These are phyloP conservation scores for Ceyx melanurus DNA, from an alignment of 2,113 vertebrate species.

Conservation along the genomic window DNA sequence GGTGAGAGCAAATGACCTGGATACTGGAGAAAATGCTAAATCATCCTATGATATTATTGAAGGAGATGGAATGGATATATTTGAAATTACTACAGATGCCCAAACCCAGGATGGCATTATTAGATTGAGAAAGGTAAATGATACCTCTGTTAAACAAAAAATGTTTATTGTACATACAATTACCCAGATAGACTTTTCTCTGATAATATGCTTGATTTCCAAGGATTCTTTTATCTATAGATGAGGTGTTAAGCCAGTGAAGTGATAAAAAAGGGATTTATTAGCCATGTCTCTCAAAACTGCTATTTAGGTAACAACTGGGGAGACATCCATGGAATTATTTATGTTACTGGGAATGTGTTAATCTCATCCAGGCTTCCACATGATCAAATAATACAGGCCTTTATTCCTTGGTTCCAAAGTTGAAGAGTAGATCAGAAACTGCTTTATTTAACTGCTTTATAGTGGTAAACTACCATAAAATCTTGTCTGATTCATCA, in stretches of 20 bases:
- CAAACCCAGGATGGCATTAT: slow-evolving; percentile 93
- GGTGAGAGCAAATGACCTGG: slow-evolving; percentile 92
- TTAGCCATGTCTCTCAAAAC: neutral
- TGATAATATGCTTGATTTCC: neutral
- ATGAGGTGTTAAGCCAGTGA: neutral
- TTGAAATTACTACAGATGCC: slow-evolving; percentile 89
- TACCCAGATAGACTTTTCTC: neutral
- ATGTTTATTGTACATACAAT: neutral
- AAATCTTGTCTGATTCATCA: neutral
- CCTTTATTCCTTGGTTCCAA: neutral
- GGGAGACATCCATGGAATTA: neutral
- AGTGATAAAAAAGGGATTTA: neutral
- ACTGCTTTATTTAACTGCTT: neutral
- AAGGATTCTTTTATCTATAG: neutral
- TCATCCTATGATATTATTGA: slow-evolving; percentile 92
- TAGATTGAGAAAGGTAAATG: slow-evolving; percentile 88
- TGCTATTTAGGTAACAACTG: neutral
- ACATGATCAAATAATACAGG: neutral
- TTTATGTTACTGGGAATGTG: neutral
- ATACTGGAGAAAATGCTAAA: slow-evolving; percentile 92
- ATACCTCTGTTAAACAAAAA: neutral
- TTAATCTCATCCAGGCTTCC: neutral
- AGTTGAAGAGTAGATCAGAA: neutral
- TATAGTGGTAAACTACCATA: neutral
- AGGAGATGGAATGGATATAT: slow-evolving; percentile 89